Base-by-base conservation (phyloP, 1,140 invertebrate species). In the Dryas iulia region DNA sequence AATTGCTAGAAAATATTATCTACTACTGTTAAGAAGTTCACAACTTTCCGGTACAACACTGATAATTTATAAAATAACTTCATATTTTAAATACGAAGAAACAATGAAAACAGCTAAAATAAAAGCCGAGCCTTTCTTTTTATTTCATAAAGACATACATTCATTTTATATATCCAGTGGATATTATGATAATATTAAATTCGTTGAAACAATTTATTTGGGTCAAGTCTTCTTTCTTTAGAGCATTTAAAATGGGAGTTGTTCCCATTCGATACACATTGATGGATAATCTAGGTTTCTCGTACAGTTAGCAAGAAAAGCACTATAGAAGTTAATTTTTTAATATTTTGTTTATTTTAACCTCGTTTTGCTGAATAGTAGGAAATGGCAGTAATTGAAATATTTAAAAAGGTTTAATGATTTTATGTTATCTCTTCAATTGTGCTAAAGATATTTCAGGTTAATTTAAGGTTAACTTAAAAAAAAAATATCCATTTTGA, bases 121-220 rank as follows among this genome's bases (percentile, higher is more conserved):
- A n/a, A n/a, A n/a, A n/a, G n/a, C n/a, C n/a, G n/a, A n/a, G n/a
- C n/a, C n/a, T n/a, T n/a, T n/a, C n/a, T n/a, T n/a, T n/a, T n/a
- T n/a, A n/a, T n/a, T n/a, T n/a, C n/a, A 10, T 12, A 54, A 59
- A 60, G 12, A 47, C 23, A 33, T 24, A 18, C n/a, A 68, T 57
- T 31, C 33, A 23, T 62, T 58, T 58, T 61, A 58, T 58, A 21
- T 35, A 60, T 60, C 14, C 58, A 67, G 23, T 26, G 47, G 2
- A 62, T 54, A 72, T 63, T 59, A 74, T 58, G 66, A 64, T 67
- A 75, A 69, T 70, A 54, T 53, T 63, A 56, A 53, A 60, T 64
- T 47, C 47, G 39, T 53, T 39, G 63, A 80, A 78, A 79, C 62
- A 57, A 61, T 79, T 76, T 71, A 80, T 78, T 73, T 81, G 70